Base-by-base conservation (phyloP, 2,888 invertebrate species). In the Lasioglossum zephyrum region DNA sequence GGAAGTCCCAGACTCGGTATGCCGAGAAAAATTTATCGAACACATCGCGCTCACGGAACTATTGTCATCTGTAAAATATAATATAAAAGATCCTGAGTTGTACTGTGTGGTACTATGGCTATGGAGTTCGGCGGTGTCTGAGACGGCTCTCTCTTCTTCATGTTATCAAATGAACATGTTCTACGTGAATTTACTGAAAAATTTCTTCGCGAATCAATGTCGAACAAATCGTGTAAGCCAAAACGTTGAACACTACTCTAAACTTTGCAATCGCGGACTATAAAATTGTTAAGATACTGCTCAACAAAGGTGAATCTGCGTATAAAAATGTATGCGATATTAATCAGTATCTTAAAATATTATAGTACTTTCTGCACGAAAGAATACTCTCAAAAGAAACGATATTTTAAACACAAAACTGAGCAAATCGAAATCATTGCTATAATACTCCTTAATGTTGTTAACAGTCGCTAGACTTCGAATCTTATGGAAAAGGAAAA, bases 1-100 rank as follows among this genome's bases (percentile, higher is more conserved):
- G 84, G 53, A 84, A 75, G 75, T 76, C 53, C 26, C 49, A 72
- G 79, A 76, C 84, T 83, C 75, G 31, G 84, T 77, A 73, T 81
- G 82, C 49, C 44, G 72, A 77, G 79, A 85, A 85, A 79, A 76
- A 69, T 83, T 80, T 85, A 73, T 84, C 85, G 85, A 84, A 47
- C 26, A 76, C 91, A 92, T 92, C 91, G 92, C 91, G 92, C 92
- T 92, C 94, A 94, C 92, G 94, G 94, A 95, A 95, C 95, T 95
- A 95, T 95, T 95, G 95, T 95, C 95, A 93, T 95, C 95, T 95
- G 95, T 95, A 95, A 95, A 95, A 94, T 95, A 95, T 94, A 95
- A 94, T 95, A 94, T 95, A 95, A 95, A 95, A 95, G 93, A 95
- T 95, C 95, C 95, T 95, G 95, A 94, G 95, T 95, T 95, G 95